Evolutionary conservation across 2,888 invertebrate genomes (phyloP), one percentile per base, ranked within the genome.

Genomic region (Diogma glabrata): DNA sequence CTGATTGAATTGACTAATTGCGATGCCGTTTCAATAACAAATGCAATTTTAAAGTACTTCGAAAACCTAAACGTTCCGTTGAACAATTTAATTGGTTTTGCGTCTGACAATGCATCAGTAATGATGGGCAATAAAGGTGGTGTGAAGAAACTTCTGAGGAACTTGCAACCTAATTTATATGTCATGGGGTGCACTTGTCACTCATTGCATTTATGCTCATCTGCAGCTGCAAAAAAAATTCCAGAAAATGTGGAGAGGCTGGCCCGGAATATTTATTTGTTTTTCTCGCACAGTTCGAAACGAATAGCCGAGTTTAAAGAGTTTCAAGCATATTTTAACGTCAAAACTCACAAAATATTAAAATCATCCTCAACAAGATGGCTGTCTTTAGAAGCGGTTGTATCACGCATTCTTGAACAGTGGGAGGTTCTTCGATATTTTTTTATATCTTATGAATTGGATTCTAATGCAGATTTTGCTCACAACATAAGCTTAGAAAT

Each of bases 161-260:
- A 53, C 48, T 47, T 56, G 17, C 33, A 56, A 16, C 59, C 59
- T 12, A 36, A 57, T 49, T 49, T 62, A 36, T 61, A 58, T 56
- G 57, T 60, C 1, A 51, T 59, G 22, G 59, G 58, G 45, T 62
- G 61, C 54, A 55, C 57, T n/a, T 63, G 61, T 45, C 63, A 62
- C 53, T 59, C 59, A 5, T 51, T 59, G 17, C 55, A 59, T 53
- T 51, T 61, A 19, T 60, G 59, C 36, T 51, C 60, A 28, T 60
- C 61, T 10, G 56, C 55, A 33, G 62, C 61, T 28, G 54, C 58
- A 19, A 53, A 55, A 48, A 57, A 58, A 55, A 46, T 62, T 30
- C 61, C 60, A 20, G 51, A 40, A 47, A 28, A 51, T 50, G 14
- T 60, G 14, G 62, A 62, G 54, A 46, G 52, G 24, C 54, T 63